Percentiles rank a stretch among this genome's conserved stretches.
Conservation (phyloP, 1,140 invertebrate species). For the Philotrypesis tridentata region DNA sequence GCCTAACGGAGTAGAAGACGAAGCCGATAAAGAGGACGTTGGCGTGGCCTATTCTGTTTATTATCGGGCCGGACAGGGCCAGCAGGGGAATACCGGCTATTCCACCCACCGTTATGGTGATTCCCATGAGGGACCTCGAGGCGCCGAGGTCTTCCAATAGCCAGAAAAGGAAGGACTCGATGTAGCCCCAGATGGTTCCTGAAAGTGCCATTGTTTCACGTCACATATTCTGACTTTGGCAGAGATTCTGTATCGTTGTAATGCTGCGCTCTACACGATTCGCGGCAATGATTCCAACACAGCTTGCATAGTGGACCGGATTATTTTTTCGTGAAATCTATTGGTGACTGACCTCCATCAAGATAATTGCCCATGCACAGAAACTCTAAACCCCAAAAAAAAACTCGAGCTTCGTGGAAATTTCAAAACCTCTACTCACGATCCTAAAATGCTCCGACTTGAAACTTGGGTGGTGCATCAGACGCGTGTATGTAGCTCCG, state of each 20-base stretch:
- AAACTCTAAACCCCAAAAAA: too few species aligned
- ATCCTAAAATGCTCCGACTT: too few species aligned
- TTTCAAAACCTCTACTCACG: neutral
- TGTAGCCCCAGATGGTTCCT: conserved; percentile 88
- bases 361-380: too few species aligned
- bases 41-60: conserved; percentile 84
- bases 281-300: too few species aligned
- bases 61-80: conserved; percentile 85
- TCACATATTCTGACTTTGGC: neutral
- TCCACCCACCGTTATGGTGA: conserved; percentile 87
- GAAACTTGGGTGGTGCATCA: neutral
- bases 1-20: conserved; percentile 83
- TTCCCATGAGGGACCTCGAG: conserved; percentile 86
- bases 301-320: too few species aligned
- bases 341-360: too few species aligned
- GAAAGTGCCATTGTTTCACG: conserved; percentile 22
- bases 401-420: neutral
- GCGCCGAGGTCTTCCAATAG: conserved; percentile 86
- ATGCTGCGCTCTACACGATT: too few species aligned
- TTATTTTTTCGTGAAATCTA: too few species aligned
- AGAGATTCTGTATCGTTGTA: too few species aligned
- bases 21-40: conserved; percentile 89
- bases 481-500: neutral
- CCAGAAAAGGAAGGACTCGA: conserved; percentile 92
- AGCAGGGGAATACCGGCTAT: conserved; percentile 85